phyloP scores from a whole-genome alignment of 2,888 invertebrate species.

The Melanophora roralis region DNA sequence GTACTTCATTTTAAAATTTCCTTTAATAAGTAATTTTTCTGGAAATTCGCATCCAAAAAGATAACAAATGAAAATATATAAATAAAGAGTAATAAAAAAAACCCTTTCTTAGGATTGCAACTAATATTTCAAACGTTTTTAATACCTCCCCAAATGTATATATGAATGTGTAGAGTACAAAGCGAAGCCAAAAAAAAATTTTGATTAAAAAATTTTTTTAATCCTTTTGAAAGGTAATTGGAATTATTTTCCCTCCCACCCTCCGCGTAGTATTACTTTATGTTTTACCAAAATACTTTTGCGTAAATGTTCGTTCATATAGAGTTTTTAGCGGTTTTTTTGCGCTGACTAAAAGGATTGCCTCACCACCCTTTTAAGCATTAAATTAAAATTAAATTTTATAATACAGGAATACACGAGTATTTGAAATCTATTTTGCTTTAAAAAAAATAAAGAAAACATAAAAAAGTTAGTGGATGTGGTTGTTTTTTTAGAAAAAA shows the following conservation, averaged over 20 bases:
- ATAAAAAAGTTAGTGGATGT: conserved; percentile 9
- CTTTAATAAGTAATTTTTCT: no score
- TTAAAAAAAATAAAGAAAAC: background rate
- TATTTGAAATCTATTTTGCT: background rate
- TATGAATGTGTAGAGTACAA: no score
- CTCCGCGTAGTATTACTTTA: background rate
- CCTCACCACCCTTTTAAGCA: conserved; percentile 30
- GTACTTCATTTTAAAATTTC: no score
- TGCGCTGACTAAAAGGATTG: conserved; percentile 13
- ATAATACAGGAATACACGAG: background rate
- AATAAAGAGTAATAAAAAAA: no score
- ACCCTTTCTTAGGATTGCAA: no score
- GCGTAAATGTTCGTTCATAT: background rate
- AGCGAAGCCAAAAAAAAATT: no score
- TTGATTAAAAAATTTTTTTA: no score
- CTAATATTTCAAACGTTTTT: no score
- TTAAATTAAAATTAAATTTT: conserved; percentile 34
- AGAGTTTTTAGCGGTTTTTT: background rate
- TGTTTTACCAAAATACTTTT: background rate
- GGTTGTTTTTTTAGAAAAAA: conserved; percentile 39
- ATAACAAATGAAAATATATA: no score
- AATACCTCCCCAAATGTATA: no score
- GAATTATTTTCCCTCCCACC: conserved; percentile 9
- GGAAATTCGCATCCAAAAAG: no score
- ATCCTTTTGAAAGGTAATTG: no score